A percentile compares a stretch with the other conserved stretches of the same genome.
These are phyloP conservation scores for Drosophila nigromelanica DNA, from an alignment of 1,140 invertebrate genomes.

Conservation along the genomic window DNA sequence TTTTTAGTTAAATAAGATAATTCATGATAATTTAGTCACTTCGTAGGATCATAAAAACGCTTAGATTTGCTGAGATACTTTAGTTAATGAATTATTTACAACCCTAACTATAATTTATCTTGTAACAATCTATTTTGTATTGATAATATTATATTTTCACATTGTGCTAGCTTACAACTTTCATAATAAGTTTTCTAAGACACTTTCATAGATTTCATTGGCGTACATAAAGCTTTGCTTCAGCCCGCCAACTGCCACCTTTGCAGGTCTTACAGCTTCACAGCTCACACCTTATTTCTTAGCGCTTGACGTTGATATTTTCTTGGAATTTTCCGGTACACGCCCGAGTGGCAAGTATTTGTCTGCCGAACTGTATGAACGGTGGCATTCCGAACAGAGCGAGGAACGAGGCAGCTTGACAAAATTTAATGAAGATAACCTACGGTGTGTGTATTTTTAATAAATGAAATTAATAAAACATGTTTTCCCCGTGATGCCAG, in stretches of 20 bases:
- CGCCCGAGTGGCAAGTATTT: slow-evolving; percentile 15
- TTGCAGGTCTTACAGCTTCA: not conserved
- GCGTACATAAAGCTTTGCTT: not conserved
- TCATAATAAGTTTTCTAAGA: not conserved
- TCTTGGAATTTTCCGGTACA: slow-evolving; percentile 41
- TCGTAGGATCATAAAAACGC: too few relatives aligned
- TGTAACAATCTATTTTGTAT: too few relatives aligned
- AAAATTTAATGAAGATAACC: slow-evolving; percentile 61
- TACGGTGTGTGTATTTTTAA: slow-evolving; percentile 57
- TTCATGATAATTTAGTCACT: too few relatives aligned
- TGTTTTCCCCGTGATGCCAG: slow-evolving; percentile 31
- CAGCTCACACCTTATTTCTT: slow-evolving; percentile 16
- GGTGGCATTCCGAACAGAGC: slow-evolving; percentile 17
- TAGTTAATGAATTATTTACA: too few relatives aligned
- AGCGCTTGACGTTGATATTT: slow-evolving; percentile 22
- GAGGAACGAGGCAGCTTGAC: slow-evolving; percentile 16
- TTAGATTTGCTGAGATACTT: too few relatives aligned
- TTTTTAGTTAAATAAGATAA: too few relatives aligned
- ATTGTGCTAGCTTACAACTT: too few relatives aligned
- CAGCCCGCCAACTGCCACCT: not conserved
- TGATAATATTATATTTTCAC: too few relatives aligned
- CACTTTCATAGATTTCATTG: not conserved
- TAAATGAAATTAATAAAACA: slow-evolving; percentile 76
- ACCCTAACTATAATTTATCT: too few relatives aligned
- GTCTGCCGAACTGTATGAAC: slow-evolving; percentile 14